A percentile compares a stretch with the other conserved stretches of the same genome.
Evolutionary conservation across 2,113 vertebrate species (phyloP).

Genomic region (Rostratula benghalensis): DNA sequence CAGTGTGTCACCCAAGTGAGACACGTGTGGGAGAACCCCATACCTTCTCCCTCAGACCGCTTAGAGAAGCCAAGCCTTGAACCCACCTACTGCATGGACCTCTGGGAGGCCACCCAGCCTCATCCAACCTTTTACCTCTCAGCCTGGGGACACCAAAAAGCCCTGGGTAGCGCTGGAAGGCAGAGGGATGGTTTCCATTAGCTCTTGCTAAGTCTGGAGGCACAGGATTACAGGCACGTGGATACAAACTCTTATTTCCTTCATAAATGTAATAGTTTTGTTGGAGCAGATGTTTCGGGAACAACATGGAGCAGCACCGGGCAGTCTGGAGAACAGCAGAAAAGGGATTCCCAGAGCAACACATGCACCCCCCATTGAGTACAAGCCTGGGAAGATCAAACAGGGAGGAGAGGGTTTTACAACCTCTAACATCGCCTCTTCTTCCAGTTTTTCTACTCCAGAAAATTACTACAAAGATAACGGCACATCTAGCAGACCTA

Average conservation of each 20-base stretch:
- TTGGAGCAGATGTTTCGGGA: neutral
- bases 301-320: fast-evolving
- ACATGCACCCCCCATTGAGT: neutral
- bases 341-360: neutral
- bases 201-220: neutral
- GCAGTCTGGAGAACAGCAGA: neutral
- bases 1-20: neutral
- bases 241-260: neutral
- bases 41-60: neutral
- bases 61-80: neutral
- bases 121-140: neutral
- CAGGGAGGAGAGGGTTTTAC: neutral
- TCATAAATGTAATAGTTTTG: neutral
- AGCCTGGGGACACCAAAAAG: neutral
- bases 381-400: neutral
- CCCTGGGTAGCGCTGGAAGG: neutral
- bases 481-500: neutral
- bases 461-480: neutral
- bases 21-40: neutral
- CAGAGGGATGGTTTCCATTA: neutral
- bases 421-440: neutral
- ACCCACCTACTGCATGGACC: neutral
- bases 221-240: neutral
- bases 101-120: neutral
- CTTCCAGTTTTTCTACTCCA: neutral